Evolutionary conservation across 2,113 vertebrate genomes (phyloP).

Genomic region (Melozone crissalis): DNA sequence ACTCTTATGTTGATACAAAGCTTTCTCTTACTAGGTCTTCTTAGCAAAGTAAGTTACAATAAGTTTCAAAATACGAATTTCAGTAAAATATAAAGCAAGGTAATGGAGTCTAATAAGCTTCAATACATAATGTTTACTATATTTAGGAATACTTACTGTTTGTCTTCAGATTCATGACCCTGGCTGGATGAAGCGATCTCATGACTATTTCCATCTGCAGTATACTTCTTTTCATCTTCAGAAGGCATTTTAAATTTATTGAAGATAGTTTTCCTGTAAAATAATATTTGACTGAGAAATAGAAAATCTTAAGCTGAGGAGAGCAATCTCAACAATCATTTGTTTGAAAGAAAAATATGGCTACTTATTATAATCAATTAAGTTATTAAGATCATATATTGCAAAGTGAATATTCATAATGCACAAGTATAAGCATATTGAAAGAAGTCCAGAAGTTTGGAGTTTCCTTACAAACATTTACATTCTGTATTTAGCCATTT

Average conservation of each 20-base stretch:
- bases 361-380: neutral
- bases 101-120: neutral
- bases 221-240: neutral
- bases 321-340: neutral
- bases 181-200: neutral
- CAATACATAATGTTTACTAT: neutral
- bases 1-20: neutral
- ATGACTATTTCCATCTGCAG: neutral
- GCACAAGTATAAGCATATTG: neutral
- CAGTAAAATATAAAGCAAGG: neutral
- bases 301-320: neutral
- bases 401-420: neutral
- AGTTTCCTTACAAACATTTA: neutral
- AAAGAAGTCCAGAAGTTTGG: neutral
- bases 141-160: conserved; percentile 34
- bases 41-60: neutral
- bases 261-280: neutral
- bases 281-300: neutral
- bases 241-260: conserved; percentile 36
- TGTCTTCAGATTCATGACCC: neutral
- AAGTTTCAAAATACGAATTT: neutral
- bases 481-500: neutral
- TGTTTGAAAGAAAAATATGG: neutral
- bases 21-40: neutral
- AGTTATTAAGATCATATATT: neutral